phyloP scores from a whole-genome alignment of 92 coral and sea anemone species.

The Hydrozoanthus gracilis region DNA sequence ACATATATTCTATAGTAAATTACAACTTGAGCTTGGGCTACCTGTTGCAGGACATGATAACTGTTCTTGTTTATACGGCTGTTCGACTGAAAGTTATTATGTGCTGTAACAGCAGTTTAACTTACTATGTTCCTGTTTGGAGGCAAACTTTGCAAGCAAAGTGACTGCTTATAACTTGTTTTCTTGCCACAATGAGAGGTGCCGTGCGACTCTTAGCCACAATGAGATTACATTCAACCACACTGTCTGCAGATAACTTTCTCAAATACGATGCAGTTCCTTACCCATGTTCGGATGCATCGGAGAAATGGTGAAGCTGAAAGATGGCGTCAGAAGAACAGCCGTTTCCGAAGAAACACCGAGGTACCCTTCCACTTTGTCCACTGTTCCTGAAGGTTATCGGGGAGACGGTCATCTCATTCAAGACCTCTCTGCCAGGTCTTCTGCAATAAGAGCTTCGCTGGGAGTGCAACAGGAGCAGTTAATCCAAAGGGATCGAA shows the following conservation, averaged over 20 bases:
- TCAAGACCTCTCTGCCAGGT: constrained; percentile 66
- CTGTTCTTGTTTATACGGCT: too few relatives aligned
- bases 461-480: constrained; percentile 22
- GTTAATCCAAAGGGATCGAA: constrained; percentile 2
- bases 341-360: constrained; percentile 55
- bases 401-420: constrained; percentile 64
- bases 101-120: too few relatives aligned
- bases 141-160: too few relatives aligned
- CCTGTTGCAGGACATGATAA: too few relatives aligned
- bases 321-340: constrained; percentile 28
- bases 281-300: constrained; percentile 68
- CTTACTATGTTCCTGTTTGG: too few relatives aligned
- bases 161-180: too few relatives aligned
- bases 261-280: constrained; percentile 69
- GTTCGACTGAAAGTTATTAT: too few relatives aligned
- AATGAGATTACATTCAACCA: constrained; percentile 45
- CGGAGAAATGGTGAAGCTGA: constrained; percentile 68
- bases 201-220: constrained; percentile 71
- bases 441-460: constrained; percentile 62
- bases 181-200: too few relatives aligned
- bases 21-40: too few relatives aligned
- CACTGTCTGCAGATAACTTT: constrained; percentile 47
- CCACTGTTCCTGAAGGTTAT: constrained; percentile 56
- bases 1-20: too few relatives aligned
- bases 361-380: constrained; percentile 59